phyloP scores from a whole-genome alignment of 2,888 invertebrate genomes.

The Ommatoiulus sabulosus region DNA sequence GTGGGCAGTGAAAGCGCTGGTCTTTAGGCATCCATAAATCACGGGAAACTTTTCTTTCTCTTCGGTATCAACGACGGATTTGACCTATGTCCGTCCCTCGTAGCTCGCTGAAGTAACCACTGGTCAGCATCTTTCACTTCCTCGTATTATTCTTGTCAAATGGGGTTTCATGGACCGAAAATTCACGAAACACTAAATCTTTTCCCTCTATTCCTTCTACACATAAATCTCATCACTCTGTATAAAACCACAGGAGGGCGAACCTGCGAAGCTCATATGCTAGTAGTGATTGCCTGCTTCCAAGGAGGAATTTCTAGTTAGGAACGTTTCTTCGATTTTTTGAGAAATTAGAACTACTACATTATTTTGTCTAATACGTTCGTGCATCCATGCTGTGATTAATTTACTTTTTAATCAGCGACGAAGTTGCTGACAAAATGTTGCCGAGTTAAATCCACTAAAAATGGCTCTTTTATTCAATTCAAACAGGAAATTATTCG shows the following conservation, averaged over 20 bases:
- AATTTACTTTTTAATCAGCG: too few relatives aligned
- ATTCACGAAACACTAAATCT: conserved; percentile 24
- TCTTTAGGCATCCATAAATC: conserved; percentile 2
- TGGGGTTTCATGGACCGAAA: neutral
- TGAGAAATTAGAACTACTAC: too few relatives aligned
- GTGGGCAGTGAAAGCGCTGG: neutral
- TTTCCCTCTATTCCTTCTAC: neutral
- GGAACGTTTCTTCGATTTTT: too few relatives aligned
- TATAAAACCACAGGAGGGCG: neutral
- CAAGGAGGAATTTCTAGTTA: neutral
- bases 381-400: too few relatives aligned
- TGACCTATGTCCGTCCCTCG: neutral
- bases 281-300: neutral
- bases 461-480: too few relatives aligned
- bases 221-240: neutral
- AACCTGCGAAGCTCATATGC: neutral
- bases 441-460: too few relatives aligned
- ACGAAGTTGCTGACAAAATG: too few relatives aligned
- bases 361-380: too few relatives aligned
- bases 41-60: neutral
- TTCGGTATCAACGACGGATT: neutral
- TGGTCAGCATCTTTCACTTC: neutral
- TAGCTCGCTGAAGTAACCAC: neutral
- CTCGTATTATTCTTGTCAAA: conserved; percentile 3
- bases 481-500: too few relatives aligned